Evolutionary conservation across 2,113 vertebrate species (phyloP).

Genomic region (Dasypus novemcinctus): DNA sequence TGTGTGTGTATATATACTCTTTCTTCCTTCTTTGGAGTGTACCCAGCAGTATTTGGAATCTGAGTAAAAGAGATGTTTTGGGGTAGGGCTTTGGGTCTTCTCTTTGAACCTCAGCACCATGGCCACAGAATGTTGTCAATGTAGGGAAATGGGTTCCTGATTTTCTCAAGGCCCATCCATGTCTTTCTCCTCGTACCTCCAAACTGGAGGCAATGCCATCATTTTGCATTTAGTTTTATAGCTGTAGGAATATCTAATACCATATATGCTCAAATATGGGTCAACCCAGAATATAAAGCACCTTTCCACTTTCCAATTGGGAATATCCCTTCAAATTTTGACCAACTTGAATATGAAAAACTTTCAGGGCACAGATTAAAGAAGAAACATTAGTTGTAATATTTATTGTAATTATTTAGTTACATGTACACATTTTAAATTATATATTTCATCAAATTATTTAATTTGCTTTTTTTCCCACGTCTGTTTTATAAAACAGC

Average conservation of each 20-base stretch:
- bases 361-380: background rate
- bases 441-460: background rate
- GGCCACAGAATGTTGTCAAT: background rate
- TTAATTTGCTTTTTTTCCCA: background rate
- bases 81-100: background rate
- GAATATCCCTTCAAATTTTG: background rate
- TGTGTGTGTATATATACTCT: too few species aligned
- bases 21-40: background rate
- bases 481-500: background rate
- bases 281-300: background rate
- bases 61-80: background rate
- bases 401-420: background rate
- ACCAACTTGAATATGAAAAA: background rate
- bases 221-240: background rate
- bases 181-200: background rate
- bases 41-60: background rate
- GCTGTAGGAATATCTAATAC: background rate
- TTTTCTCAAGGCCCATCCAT: background rate
- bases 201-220: background rate
- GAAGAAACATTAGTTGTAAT: background rate
- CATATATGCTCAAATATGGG: background rate
- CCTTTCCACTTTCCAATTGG: background rate
- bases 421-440: background rate
- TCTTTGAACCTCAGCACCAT: background rate
- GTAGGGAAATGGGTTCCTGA: background rate